These are phyloP conservation scores for Darevskia mixta DNA, from an alignment of 2,797 vertebrate genomes.

Conservation along the genomic window DNA sequence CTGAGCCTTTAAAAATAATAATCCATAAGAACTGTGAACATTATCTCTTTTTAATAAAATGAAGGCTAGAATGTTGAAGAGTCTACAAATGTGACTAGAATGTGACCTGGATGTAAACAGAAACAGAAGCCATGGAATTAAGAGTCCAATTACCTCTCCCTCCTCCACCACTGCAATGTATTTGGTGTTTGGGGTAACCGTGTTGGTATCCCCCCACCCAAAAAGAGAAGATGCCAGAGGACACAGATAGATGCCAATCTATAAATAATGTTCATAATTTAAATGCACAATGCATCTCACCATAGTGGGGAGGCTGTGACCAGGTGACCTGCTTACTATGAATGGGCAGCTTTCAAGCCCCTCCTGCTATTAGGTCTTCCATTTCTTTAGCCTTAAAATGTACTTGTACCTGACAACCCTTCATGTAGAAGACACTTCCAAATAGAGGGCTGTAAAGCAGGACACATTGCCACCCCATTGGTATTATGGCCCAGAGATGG, in stretches of 20 bases:
- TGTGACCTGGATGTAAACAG: neutral
- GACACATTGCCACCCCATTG: neutral
- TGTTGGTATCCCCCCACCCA: neutral
- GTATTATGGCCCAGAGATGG: neutral
- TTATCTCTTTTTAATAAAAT: neutral
- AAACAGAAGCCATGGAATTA: neutral
- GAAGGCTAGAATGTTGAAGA: neutral
- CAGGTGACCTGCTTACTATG: neutral
- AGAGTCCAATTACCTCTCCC: neutral
- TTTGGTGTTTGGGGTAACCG: slow-evolving; percentile 36
- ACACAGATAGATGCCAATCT: neutral
- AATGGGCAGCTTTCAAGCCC: neutral
- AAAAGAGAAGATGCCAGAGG: neutral
- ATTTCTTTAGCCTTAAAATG: neutral
- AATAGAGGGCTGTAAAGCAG: neutral
- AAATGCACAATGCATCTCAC: neutral
- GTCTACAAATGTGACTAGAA: neutral
- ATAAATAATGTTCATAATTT: neutral
- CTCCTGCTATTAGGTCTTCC: neutral
- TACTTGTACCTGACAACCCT: neutral
- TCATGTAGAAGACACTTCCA: neutral
- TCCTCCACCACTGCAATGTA: neutral
- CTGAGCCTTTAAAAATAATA: neutral
- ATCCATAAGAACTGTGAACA: too few relatives aligned
- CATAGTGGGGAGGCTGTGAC: neutral